Percentiles rank a stretch among this genome's conserved stretches.
phyloP scores from a whole-genome alignment of 2,113 vertebrate genomes.

The Gorilla gorilla region DNA sequence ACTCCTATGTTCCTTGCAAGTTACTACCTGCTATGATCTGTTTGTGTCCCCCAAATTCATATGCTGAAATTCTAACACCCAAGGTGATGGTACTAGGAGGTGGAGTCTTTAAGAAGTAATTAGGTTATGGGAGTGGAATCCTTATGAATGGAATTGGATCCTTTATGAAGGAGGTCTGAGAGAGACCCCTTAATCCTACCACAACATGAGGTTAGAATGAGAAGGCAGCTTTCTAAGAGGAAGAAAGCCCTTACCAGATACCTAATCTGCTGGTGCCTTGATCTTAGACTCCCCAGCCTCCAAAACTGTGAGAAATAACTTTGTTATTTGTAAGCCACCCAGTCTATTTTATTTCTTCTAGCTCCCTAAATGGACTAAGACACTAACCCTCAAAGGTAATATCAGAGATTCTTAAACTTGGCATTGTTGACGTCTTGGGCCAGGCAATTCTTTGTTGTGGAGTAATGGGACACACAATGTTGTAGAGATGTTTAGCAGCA shows the following conservation, averaged over 20 bases:
- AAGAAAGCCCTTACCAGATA: too few relatives aligned
- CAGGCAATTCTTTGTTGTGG: background rate
- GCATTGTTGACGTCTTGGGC: background rate
- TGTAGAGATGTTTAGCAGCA: background rate
- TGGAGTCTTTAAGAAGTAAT: background rate
- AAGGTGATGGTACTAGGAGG: background rate
- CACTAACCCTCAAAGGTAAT: background rate
- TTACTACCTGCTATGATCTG: background rate
- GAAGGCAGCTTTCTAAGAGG: background rate
- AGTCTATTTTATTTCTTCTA: background rate
- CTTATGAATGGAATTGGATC: background rate
- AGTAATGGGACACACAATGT: background rate
- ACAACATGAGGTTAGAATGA: background rate
- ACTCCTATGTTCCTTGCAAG: background rate
- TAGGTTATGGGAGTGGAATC: background rate
- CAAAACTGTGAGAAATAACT: background rate
- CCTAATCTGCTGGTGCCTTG: background rate
- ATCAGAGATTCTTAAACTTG: background rate
- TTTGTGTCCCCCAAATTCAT: background rate
- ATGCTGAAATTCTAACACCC: background rate
- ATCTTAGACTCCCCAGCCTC: background rate
- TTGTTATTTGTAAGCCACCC: background rate
- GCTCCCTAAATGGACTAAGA: background rate
- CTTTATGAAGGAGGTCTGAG: background rate
- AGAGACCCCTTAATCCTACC: background rate